These are phyloP conservation scores for Trichomalopsis sarcophagae DNA, from an alignment of 1,140 invertebrate species.

Conservation along the genomic window DNA sequence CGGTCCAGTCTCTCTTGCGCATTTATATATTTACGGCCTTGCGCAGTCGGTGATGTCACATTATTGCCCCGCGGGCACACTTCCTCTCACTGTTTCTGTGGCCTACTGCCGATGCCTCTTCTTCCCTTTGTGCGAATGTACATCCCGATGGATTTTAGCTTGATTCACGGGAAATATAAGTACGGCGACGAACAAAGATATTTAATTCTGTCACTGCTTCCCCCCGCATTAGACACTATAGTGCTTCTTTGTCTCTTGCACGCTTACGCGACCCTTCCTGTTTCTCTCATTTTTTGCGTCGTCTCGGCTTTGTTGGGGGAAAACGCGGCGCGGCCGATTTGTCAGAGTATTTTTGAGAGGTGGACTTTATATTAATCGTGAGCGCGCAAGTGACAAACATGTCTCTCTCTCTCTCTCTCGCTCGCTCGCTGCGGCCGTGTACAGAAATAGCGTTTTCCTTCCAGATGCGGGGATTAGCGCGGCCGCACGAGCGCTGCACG, in stretches of 20 bases:
- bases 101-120: neutral
- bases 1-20: neutral
- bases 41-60: slow-evolving; percentile 30
- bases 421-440: neutral
- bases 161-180: neutral
- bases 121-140: neutral
- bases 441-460: slow-evolving; percentile 1
- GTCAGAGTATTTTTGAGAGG: slow-evolving; percentile 29
- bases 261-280: neutral
- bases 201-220: neutral
- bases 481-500: neutral
- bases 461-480: slow-evolving; percentile 7
- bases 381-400: slow-evolving; percentile 23
- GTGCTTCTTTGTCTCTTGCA: neutral
- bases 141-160: neutral
- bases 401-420: neutral
- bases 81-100: neutral
- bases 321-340: neutral
- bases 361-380: slow-evolving; percentile 37
- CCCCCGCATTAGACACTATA: neutral
- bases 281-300: neutral
- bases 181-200: neutral
- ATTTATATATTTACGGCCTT: slow-evolving; percentile 3
- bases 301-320: neutral
- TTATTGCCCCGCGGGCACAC: slow-evolving; percentile 27